Conservation (phyloP, 2,888 invertebrate genomes). For the Pyrocoelia pectoralis region DNA sequence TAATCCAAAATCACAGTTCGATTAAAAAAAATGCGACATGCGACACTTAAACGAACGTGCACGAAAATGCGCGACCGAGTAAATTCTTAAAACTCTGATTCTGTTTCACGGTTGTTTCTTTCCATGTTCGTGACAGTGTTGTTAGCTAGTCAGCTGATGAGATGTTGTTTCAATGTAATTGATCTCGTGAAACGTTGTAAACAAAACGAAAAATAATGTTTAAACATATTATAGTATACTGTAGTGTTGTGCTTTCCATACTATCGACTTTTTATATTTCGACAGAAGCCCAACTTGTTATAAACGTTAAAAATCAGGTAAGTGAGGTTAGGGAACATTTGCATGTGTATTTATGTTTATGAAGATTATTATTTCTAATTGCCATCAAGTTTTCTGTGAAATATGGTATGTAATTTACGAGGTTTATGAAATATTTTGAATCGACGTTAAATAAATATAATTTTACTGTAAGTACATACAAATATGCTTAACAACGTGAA, state of each 20-base stretch:
- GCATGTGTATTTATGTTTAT: constrained; percentile 22
- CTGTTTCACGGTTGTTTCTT: neutral
- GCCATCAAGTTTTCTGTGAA: no score
- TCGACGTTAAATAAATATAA: no score
- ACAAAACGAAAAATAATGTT: constrained; percentile 29
- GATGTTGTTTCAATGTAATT: constrained; percentile 42
- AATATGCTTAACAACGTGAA: no score
- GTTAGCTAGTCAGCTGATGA: constrained; percentile 42
- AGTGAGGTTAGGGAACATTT: constrained; percentile 23
- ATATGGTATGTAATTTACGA: no score
- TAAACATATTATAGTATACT: constrained; percentile 17
- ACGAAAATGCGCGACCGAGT: neutral
- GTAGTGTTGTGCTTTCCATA: constrained; percentile 37
- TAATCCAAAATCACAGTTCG: no score
- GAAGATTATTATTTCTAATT: neutral
- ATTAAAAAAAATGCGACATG: no score
- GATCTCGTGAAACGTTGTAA: constrained; percentile 28
- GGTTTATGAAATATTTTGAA: no score
- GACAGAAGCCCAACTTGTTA: constrained; percentile 52
- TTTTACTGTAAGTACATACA: no score
- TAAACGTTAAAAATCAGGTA: constrained; percentile 58
- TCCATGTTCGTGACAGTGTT: constrained; percentile 41
- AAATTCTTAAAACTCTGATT: neutral
- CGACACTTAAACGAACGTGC: no score
- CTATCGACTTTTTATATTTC: constrained; percentile 43